phyloP scores from a whole-genome alignment of 2,888 invertebrate species.

The Girardia tigrina region DNA sequence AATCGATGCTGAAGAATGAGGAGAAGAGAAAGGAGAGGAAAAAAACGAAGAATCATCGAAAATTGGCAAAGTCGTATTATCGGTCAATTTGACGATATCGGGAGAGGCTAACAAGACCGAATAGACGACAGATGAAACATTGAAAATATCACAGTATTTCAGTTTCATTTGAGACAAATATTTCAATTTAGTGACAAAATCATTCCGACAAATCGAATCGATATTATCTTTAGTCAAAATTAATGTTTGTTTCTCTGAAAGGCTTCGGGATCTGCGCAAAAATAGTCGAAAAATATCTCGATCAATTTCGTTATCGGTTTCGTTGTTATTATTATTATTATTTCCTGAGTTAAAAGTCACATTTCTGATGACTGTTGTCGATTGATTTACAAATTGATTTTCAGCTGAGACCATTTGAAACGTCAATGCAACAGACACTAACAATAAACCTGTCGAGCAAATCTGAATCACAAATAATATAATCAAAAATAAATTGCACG shows the following conservation, averaged over 20 bases:
- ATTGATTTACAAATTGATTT: constrained; percentile 5
- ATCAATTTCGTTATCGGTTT: background rate
- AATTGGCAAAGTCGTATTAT: background rate
- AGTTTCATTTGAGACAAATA: background rate
- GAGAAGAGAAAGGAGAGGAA: too few relatives aligned
- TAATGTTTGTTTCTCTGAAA: background rate
- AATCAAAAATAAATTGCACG: constrained; percentile 12
- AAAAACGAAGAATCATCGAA: background rate
- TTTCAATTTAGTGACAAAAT: background rate
- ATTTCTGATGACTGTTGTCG: background rate
- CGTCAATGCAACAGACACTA: background rate
- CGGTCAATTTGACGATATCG: background rate
- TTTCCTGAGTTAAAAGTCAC: constrained; percentile 4
- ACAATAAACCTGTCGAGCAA: background rate
- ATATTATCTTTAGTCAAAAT: constrained; percentile 13
- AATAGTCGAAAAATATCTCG: constrained; percentile 15
- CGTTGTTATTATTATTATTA: background rate
- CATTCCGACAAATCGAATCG: background rate
- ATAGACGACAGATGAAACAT: constrained; percentile 2
- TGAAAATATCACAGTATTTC: constrained; percentile 8
- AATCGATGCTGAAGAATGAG: too few relatives aligned
- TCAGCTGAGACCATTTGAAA: constrained; percentile 15
- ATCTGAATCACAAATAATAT: background rate
- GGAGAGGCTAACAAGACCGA: background rate
- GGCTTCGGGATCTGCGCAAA: constrained; percentile 19